Conservation (phyloP, 2,888 invertebrate species). For the Poecilobothrus nobilitatus region DNA sequence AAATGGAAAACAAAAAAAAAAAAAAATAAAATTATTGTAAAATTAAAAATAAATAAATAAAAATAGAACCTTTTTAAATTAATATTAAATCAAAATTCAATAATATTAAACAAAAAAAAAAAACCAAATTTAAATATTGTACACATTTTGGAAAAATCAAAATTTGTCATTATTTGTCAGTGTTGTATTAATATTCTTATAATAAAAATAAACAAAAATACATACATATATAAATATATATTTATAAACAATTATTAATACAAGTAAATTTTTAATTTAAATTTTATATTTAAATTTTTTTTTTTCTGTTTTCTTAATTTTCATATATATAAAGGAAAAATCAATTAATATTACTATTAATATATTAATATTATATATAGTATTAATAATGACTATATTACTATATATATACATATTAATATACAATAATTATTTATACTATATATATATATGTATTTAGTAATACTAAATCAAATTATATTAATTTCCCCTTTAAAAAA, state of each 20-base stretch:
- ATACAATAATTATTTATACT: too few species aligned
- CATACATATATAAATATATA: conserved; percentile 18
- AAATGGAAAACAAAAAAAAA: neutral
- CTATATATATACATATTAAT: too few species aligned
- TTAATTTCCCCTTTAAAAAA: too few species aligned
- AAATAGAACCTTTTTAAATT: neutral
- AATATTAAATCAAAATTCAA: conserved; percentile 1
- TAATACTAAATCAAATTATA: too few species aligned
- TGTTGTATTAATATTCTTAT: conserved; percentile 20
- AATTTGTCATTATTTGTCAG: conserved; percentile 13
- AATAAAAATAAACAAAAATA: conserved; percentile 18
- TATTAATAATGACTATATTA: too few species aligned
- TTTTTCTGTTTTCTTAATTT: too few species aligned
- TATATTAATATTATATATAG: too few species aligned
- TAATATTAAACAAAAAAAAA: neutral
- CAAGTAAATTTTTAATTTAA: too few species aligned
- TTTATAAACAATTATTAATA: conserved; percentile 16
- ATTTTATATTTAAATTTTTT: too few species aligned
- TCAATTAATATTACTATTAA: conserved; percentile 10
- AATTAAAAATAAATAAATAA: neutral
- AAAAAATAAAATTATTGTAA: neutral
- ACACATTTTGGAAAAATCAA: conserved; percentile 22
- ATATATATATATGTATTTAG: too few species aligned
- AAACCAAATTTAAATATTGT: neutral
- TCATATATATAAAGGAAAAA: too few species aligned